phyloP scores from a whole-genome alignment of 2,797 vertebrate genomes.

The Halcyon leucocephala region DNA sequence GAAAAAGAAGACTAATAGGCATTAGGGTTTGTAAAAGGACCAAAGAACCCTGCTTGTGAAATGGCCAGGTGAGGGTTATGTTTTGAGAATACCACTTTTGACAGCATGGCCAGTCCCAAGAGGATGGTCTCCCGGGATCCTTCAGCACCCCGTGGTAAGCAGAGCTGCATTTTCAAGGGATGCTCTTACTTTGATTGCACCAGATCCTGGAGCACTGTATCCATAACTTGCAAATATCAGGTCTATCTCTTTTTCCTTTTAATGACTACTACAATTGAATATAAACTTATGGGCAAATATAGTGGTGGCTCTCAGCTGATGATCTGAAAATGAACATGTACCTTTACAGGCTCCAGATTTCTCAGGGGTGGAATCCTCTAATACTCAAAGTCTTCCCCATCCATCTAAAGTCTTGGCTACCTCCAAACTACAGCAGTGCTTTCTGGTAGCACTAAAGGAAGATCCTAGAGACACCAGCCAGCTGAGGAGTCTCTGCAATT shows the following conservation, averaged over 20 bases:
- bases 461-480: background rate
- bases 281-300: background rate
- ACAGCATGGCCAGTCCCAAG: fast-evolving
- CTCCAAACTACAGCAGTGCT: background rate
- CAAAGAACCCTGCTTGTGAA: background rate
- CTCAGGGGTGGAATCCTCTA: background rate
- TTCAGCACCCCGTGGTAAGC: fast-evolving
- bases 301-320: background rate
- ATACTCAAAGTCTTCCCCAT: background rate
- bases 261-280: background rate
- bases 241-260: background rate
- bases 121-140: background rate
- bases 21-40: background rate
- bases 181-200: background rate
- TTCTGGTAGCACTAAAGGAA: background rate
- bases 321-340: background rate
- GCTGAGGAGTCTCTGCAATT: background rate
- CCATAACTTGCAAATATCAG: background rate
- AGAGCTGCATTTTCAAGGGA: background rate
- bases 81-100: fast-evolving
- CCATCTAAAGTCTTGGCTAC: background rate
- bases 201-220: background rate
- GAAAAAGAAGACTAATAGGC: background rate
- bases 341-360: background rate
- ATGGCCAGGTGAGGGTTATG: background rate